A percentile compares a stretch with the other conserved stretches of the same genome.
Conservation (phyloP, 2,797 vertebrate species). For the Aphelocoma californica region DNA sequence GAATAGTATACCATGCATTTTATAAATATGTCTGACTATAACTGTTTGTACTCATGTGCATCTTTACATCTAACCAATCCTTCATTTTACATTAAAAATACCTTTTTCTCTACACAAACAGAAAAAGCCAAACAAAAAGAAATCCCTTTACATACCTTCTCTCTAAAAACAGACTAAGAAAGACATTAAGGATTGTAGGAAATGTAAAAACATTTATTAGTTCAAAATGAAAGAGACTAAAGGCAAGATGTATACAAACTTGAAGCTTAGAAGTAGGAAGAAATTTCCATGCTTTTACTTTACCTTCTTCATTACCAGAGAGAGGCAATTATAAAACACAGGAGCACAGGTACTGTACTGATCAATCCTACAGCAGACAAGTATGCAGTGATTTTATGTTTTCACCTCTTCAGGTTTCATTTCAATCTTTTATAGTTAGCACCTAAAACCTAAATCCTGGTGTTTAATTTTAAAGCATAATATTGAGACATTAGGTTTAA, state of each 20-base stretch:
- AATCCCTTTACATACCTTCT: neutral
- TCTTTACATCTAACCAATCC: neutral
- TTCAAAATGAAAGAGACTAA: neutral
- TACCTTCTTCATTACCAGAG: neutral
- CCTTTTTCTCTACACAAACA: neutral
- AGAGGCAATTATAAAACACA: neutral
- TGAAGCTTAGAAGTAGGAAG: neutral
- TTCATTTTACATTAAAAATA: neutral
- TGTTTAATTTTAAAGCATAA: neutral
- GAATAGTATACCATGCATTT: neutral
- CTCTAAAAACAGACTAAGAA: neutral
- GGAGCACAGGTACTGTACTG: neutral
- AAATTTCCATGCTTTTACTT: neutral
- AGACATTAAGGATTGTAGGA: neutral
- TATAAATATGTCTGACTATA: neutral
- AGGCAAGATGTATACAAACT: neutral
- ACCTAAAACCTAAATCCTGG: neutral
- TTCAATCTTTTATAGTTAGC: neutral
- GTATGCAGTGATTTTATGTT: neutral
- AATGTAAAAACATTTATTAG: neutral
- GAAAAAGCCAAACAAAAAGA: accelerated
- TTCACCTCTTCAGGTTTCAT: neutral
- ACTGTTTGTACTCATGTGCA: neutral
- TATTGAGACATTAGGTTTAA: neutral
- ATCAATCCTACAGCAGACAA: neutral